Percentiles rank a stretch among this genome's conserved stretches.
Conservation (phyloP, 2,113 vertebrate species). For the Cyprinodon tularosa region DNA sequence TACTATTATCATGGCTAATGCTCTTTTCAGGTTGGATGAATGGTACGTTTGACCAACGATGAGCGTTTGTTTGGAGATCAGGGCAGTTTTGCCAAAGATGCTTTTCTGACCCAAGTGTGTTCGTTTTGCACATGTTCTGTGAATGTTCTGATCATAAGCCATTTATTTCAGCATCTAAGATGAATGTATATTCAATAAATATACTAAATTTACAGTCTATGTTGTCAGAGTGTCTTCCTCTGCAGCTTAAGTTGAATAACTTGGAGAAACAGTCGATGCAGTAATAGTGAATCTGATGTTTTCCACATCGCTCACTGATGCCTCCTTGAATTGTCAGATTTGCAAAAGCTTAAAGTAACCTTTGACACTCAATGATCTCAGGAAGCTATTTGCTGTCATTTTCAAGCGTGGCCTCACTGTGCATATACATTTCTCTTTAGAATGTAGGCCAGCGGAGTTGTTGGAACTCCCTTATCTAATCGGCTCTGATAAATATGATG, state of each 20-base stretch:
- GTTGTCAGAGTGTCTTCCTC: constrained; percentile 4
- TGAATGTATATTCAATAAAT: constrained; percentile 72
- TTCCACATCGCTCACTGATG: neutral
- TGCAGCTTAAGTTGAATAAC: neutral
- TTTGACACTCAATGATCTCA: neutral
- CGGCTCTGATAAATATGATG: too few relatives aligned
- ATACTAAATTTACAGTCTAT: constrained; percentile 29
- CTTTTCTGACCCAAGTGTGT: constrained; percentile 43
- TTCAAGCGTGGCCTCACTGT: too few relatives aligned
- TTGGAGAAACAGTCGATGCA: neutral
- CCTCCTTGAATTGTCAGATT: too few relatives aligned
- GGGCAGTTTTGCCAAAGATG: constrained; percentile 69
- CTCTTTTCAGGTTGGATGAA: constrained; percentile 33
- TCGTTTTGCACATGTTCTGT: constrained; percentile 59
- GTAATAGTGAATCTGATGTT: neutral
- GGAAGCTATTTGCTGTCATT: too few relatives aligned
- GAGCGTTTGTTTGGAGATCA: constrained; percentile 48
- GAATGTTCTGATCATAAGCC: constrained; percentile 67
- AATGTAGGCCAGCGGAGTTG: too few relatives aligned
- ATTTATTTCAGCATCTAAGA: constrained; percentile 63
- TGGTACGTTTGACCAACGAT: constrained; percentile 55
- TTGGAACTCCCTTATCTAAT: too few relatives aligned
- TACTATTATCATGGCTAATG: constrained; percentile 42
- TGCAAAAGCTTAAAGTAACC: too few relatives aligned
- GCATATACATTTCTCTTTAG: too few relatives aligned